Percentiles rank a stretch among this genome's conserved stretches.
These are phyloP conservation scores for Nasonovia ribisnigri DNA, from an alignment of 2,888 invertebrate species.

Conservation along the genomic window DNA sequence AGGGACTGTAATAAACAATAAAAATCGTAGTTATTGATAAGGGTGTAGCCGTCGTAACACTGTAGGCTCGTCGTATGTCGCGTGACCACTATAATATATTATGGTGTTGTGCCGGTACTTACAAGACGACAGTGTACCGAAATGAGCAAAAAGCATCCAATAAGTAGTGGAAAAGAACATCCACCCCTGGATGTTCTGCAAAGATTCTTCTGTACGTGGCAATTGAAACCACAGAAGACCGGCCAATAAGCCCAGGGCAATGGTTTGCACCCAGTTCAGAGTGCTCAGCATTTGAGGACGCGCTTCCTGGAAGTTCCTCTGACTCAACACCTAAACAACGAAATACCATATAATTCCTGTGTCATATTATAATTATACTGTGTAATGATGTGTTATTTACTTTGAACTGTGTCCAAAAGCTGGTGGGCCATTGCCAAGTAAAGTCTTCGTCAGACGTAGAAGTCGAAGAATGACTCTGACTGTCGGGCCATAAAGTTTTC, in stretches of 20 bases:
- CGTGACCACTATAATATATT: not conserved
- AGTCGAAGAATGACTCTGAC: slow-evolving; percentile 77
- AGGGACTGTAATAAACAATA: slow-evolving; percentile 75
- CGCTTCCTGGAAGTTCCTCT: slow-evolving; percentile 82
- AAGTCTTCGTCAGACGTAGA: slow-evolving; percentile 78
- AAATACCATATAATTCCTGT: not conserved
- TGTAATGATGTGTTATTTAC: slow-evolving; percentile 68
- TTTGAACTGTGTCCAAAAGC: slow-evolving; percentile 83
- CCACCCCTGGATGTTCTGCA: slow-evolving; percentile 85
- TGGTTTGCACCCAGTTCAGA: slow-evolving; percentile 82
- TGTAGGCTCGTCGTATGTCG: not conserved
- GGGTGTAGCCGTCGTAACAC: not conserved
- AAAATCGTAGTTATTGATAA: not conserved
- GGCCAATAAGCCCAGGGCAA: slow-evolving; percentile 79
- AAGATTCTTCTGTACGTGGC: slow-evolving; percentile 80
- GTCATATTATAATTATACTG: not conserved
- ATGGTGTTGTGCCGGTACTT: slow-evolving; percentile 68
- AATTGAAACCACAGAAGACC: slow-evolving; percentile 85
- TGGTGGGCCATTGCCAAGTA: slow-evolving; percentile 81
- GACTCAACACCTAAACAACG: slow-evolving; percentile 75
- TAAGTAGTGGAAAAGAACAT: slow-evolving; percentile 87
- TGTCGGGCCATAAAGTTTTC: slow-evolving; percentile 79
- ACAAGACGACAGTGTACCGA: slow-evolving; percentile 85
- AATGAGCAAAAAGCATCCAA: slow-evolving; percentile 85
- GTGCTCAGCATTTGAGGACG: slow-evolving; percentile 82